A percentile compares a stretch with the other conserved stretches of the same genome.
These are phyloP conservation scores for Schizaphis graminum DNA, from an alignment of 2,888 invertebrate species.

Conservation along the genomic window DNA sequence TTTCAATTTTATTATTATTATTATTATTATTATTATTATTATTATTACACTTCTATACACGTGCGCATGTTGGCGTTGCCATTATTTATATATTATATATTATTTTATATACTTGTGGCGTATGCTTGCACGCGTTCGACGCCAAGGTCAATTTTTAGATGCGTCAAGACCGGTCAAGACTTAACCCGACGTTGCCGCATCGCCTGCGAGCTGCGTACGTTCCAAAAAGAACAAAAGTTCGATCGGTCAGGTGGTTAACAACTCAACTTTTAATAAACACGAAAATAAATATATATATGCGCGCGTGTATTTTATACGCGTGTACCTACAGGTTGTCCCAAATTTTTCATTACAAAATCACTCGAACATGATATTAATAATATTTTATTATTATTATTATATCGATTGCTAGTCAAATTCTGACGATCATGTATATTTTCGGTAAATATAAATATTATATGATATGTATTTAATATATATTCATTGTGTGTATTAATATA, in stretches of 20 bases:
- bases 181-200: slow-evolving; percentile 4
- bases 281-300: not conserved
- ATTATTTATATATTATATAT: not conserved
- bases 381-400: not conserved
- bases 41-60: not conserved
- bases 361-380: not conserved
- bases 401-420: not conserved
- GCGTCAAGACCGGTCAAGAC: not conserved
- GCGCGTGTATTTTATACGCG: not conserved
- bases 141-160: slow-evolving; percentile 23
- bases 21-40: not conserved
- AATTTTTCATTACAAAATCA: not conserved
- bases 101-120: not conserved
- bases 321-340: not conserved
- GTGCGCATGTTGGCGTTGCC: not conserved
- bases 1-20: not conserved
- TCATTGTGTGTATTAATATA: too few species aligned
- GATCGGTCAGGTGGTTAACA: not conserved
- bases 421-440: not conserved
- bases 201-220: not conserved
- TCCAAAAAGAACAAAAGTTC: not conserved
- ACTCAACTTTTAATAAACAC: not conserved
- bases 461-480: too few species aligned
- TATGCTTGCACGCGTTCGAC: slow-evolving; percentile 33
- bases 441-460: not conserved